Percentiles rank a stretch among this genome's conserved stretches.
Evolutionary conservation across 2,888 invertebrate species (phyloP).

Genomic region (Amorpha juglandis): DNA sequence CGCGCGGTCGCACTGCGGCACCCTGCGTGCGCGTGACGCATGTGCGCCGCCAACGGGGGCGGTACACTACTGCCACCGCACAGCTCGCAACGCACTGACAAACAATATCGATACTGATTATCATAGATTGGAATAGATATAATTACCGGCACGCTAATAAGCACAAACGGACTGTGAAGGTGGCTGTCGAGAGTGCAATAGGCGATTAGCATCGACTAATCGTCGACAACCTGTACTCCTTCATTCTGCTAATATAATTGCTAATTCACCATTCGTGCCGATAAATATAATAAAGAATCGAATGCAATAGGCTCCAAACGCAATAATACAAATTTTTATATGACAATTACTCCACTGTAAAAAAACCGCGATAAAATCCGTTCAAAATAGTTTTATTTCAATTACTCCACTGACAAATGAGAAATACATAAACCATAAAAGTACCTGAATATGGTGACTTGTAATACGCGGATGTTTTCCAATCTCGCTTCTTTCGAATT

Average conservation of each 20-base stretch:
- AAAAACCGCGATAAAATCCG: too few species aligned
- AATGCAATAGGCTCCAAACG: too few species aligned
- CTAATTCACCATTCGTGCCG: too few species aligned
- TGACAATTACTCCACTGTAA: too few species aligned
- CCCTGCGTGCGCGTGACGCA: slow-evolving; percentile 95
- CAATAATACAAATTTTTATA: too few species aligned
- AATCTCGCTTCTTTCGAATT: slow-evolving; percentile 60
- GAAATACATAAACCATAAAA: slow-evolving; percentile 3
- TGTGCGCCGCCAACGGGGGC: slow-evolving; percentile 95
- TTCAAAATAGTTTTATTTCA: too few species aligned
- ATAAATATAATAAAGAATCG: too few species aligned
- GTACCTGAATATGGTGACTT: slow-evolving; percentile 63
- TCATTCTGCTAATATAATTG: too few species aligned
- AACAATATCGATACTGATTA: neutral
- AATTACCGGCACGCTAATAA: too few species aligned
- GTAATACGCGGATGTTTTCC: slow-evolving; percentile 47
- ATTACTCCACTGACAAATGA: neutral
- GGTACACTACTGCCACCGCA: slow-evolving; percentile 89
- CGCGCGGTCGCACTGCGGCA: slow-evolving; percentile 94
- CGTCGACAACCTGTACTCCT: too few species aligned
- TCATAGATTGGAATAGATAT: neutral
- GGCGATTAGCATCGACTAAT: too few species aligned
- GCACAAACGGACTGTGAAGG: neutral
- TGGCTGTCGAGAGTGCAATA: too few species aligned
- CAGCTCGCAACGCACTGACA: slow-evolving; percentile 89